Conservation (phyloP, 2,113 vertebrate species). For the Acrocephalus kingi region DNA sequence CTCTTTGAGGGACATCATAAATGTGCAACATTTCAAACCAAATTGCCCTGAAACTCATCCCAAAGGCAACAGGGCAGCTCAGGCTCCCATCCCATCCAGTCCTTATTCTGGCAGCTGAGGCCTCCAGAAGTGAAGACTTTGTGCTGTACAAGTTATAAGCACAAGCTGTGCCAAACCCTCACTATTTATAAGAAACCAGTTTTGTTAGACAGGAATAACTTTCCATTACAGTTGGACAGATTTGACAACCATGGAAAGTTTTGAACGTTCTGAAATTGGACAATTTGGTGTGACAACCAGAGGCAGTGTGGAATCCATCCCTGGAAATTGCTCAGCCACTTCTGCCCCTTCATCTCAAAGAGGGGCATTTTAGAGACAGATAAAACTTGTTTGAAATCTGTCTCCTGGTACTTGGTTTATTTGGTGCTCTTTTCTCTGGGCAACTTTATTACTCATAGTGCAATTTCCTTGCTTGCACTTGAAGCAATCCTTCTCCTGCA, state of each 20-base stretch:
- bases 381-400: not conserved
- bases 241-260: not conserved
- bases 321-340: fast-evolving
- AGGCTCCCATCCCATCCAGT: not conserved
- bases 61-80: not conserved
- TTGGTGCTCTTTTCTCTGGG: not conserved
- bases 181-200: not conserved
- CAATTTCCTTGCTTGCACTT: not conserved
- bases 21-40: not conserved
- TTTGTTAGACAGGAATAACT: not conserved
- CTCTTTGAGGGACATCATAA: not conserved
- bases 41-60: not conserved
- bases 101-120: not conserved
- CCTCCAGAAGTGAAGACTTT: not conserved
- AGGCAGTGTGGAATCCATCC: not conserved
- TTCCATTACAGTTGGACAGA: not conserved
- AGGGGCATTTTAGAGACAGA: not conserved
- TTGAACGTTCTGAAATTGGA: not conserved
- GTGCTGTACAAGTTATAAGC: not conserved
- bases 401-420: not conserved
- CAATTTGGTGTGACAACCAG: not conserved
- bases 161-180: not conserved
- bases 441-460: not conserved
- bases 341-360: not conserved
- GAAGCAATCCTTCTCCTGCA: not conserved